Conservation (phyloP, 2,888 invertebrate genomes). For the Ophion slaviceki region DNA sequence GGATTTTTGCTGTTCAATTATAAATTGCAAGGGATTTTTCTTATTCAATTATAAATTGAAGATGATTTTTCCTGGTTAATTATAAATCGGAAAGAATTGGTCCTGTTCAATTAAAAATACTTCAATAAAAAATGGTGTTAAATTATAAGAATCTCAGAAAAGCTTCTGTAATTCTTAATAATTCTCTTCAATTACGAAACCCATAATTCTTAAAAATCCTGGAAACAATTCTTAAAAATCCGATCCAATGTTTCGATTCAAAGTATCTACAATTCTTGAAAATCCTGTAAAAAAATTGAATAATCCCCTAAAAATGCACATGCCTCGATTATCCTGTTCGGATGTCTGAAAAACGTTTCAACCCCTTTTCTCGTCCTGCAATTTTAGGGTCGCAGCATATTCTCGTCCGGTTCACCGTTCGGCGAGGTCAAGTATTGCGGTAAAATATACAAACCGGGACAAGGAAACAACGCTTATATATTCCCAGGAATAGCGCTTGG, state of each 20-base stretch:
- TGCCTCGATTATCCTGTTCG: neutral
- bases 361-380: neutral
- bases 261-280: neutral
- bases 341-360: neutral
- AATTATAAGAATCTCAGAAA: no score
- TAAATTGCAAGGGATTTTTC: no score
- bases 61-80: no score
- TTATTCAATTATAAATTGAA: no score
- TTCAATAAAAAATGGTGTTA: no score
- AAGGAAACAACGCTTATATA: slow-evolving; percentile 99
- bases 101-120: no score
- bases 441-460: slow-evolving; percentile 94
- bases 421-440: slow-evolving; percentile 92
- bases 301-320: neutral
- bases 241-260: neutral
- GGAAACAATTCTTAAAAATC: no score
- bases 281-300: neutral
- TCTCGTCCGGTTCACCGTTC: slow-evolving; percentile 98
- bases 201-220: no score
- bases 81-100: no score
- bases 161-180: no score
- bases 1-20: no score
- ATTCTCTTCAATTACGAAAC: no score
- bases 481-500: slow-evolving; percentile 98
- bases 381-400: slow-evolving; percentile 94